A percentile compares a stretch with the other conserved stretches of the same genome.
phyloP scores from a whole-genome alignment of 2,113 vertebrate species.

The Pseudorasbora parva region DNA sequence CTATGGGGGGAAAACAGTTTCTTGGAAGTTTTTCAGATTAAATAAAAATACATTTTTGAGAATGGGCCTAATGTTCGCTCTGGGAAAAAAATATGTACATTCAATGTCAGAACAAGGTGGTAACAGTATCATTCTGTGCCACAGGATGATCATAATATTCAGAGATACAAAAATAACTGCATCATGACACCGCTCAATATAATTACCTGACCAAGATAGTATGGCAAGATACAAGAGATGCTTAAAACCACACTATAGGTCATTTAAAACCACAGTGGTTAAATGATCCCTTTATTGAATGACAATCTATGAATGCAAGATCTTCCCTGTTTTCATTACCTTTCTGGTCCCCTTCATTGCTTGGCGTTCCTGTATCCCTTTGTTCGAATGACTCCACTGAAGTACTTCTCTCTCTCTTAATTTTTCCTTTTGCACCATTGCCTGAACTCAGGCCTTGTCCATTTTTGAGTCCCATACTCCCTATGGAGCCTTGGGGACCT shows the following conservation, averaged over 20 bases:
- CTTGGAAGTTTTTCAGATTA: neutral
- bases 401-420: constrained; percentile 95
- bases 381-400: constrained; percentile 96
- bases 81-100: neutral
- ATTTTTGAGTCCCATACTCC: constrained; percentile 97
- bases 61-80: neutral
- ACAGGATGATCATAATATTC: constrained; percentile 8
- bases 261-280: neutral
- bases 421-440: constrained; percentile 94
- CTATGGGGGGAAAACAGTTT: neutral
- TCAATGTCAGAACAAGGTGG: constrained; percentile 6
- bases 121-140: constrained; percentile 1
- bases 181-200: constrained; percentile 12
- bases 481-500: constrained; percentile 87
- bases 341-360: constrained; percentile 89
- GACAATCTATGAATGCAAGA: neutral
- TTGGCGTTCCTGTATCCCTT: constrained; percentile 92
- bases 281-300: neutral
- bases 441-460: constrained; percentile 86
- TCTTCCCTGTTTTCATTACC: constrained; percentile 74
- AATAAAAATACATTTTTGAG: neutral
- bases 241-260: constrained; percentile 3
- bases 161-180: neutral
- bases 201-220: constrained; percentile 14
- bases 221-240: constrained; percentile 8